Evolutionary conservation across 2,888 invertebrate genomes (phyloP).

Genomic region (Dolichopus griseipennis): DNA sequence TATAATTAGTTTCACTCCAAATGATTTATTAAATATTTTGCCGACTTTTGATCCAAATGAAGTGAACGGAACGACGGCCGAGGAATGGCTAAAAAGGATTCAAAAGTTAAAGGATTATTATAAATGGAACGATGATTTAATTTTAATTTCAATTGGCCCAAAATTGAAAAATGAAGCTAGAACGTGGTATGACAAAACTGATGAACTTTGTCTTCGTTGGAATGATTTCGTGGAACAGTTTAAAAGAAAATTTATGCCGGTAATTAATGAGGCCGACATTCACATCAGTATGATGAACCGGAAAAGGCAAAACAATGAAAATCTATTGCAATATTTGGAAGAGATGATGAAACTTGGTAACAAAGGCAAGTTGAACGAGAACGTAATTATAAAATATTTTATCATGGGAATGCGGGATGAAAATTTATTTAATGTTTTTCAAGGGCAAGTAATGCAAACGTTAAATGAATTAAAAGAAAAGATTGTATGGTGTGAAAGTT

Average conservation of each 20-base stretch:
- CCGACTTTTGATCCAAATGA: too few species aligned
- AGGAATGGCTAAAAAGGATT: background rate
- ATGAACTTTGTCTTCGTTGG: background rate
- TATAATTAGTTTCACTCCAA: too few species aligned
- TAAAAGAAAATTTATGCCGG: background rate
- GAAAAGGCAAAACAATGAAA: background rate
- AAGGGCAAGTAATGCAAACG: background rate
- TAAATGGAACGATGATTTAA: background rate
- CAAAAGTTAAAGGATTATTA: constrained; percentile 1
- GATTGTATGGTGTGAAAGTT: background rate
- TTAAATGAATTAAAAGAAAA: background rate
- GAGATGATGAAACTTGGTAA: background rate
- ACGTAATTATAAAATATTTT: background rate
- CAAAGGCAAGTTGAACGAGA: background rate
- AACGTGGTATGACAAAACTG: background rate
- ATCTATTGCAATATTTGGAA: background rate
- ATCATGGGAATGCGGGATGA: background rate
- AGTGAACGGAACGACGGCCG: too few species aligned
- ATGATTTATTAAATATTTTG: too few species aligned
- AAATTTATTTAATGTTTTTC: background rate
- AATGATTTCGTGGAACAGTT: background rate
- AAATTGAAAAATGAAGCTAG: background rate
- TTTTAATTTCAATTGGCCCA: background rate
- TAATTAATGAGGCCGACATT: background rate
- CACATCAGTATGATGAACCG: background rate